Conservation (phyloP, 2,888 invertebrate genomes). For the Heliconius aoede region DNA sequence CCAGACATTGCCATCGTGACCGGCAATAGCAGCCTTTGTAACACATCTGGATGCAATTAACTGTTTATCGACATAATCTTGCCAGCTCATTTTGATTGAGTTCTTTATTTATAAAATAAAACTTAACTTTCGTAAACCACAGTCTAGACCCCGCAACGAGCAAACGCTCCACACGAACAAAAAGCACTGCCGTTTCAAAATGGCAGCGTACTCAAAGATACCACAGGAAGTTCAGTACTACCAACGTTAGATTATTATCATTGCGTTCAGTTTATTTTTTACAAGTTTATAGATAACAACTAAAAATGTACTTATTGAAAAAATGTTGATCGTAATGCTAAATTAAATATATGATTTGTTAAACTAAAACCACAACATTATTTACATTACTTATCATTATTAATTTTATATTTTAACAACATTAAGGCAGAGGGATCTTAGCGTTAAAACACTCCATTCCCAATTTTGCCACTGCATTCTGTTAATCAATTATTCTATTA, state of each 20-base stretch:
- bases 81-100: slow-evolving; percentile 95
- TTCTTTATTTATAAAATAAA: slow-evolving; percentile 80
- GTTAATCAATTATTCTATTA: background rate
- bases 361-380: background rate
- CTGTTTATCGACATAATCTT: slow-evolving; percentile 99
- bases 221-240: slow-evolving; percentile 64
- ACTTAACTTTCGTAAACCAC: slow-evolving; percentile 81
- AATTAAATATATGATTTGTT: background rate
- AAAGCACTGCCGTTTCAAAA: slow-evolving; percentile 83
- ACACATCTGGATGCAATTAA: slow-evolving; percentile 97
- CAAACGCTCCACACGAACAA: slow-evolving; percentile 83
- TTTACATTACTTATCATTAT: background rate
- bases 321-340: background rate
- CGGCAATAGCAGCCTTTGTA: slow-evolving; percentile 96
- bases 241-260: slow-evolving; percentile 57
- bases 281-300: background rate
- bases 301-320: background rate
- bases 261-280: slow-evolving; percentile 46
- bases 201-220: slow-evolving; percentile 79
- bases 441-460: no score
- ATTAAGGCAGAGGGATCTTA: no score
- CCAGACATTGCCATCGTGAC: slow-evolving; percentile 97
- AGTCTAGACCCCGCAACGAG: slow-evolving; percentile 80
- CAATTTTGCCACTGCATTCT: no score
- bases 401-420: no score